Conservation (phyloP, 2,113 vertebrate species). For the Abramis brama region DNA sequence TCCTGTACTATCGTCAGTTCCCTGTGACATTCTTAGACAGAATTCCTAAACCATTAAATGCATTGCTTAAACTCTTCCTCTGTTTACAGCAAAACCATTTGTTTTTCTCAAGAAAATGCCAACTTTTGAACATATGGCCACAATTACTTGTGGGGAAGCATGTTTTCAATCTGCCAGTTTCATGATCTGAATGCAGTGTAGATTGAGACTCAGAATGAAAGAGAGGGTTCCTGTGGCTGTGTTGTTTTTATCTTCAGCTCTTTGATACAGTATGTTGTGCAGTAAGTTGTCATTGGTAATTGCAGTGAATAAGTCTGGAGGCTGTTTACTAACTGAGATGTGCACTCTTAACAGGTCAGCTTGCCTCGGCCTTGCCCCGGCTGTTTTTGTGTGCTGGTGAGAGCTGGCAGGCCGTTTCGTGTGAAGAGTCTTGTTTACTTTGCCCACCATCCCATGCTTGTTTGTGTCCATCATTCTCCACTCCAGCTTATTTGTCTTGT, state of each 20-base stretch:
- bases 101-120: slow-evolving; percentile 1
- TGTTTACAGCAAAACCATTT: slow-evolving; percentile 39
- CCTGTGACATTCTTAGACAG: slow-evolving; percentile 1
- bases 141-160: slow-evolving; percentile 37
- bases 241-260: slow-evolving; percentile 24
- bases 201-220: background rate
- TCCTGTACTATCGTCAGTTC: background rate
- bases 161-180: slow-evolving; percentile 1
- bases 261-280: slow-evolving; percentile 2
- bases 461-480: slow-evolving; percentile 27
- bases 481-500: slow-evolving; percentile 32
- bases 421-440: slow-evolving; percentile 40
- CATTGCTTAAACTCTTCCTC: slow-evolving; percentile 12
- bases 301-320: slow-evolving; percentile 30
- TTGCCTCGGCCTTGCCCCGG: background rate
- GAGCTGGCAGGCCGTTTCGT: slow-evolving; percentile 9
- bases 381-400: slow-evolving; percentile 18
- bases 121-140: slow-evolving; percentile 46
- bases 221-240: background rate
- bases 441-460: slow-evolving; percentile 17
- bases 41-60: slow-evolving; percentile 15
- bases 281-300: slow-evolving; percentile 41
- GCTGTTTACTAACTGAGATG: slow-evolving; percentile 41
- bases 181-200: background rate
- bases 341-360: background rate